These are phyloP conservation scores for Isichthys henryi DNA, from an alignment of 2,113 vertebrate species.

Conservation along the genomic window DNA sequence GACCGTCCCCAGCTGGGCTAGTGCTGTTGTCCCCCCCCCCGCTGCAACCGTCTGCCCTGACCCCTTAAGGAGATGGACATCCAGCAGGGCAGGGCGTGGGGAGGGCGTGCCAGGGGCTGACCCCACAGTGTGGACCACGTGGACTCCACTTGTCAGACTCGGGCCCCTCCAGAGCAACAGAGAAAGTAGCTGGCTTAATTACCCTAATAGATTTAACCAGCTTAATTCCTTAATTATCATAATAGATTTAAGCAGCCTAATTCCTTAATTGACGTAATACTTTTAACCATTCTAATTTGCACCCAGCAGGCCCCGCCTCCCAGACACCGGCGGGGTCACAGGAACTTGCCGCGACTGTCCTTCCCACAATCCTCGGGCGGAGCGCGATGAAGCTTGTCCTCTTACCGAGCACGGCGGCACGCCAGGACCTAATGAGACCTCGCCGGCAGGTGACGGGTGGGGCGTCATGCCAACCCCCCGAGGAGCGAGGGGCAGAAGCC, in stretches of 20 bases:
- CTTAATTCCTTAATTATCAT: conserved; percentile 77
- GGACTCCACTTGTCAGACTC: conserved; percentile 81
- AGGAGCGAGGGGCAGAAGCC: conserved; percentile 88
- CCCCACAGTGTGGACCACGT: conserved; percentile 55
- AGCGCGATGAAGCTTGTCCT: conserved; percentile 53
- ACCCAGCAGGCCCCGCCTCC: conserved; percentile 52
- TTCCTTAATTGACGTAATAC: conserved; percentile 90
- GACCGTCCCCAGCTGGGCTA: conserved; percentile 95
- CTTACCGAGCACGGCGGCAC: conserved; percentile 42
- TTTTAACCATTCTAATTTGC: conserved; percentile 84
- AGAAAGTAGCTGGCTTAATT: conserved; percentile 86
- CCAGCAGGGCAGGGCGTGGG: conserved; percentile 71
- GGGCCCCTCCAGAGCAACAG: conserved; percentile 62
- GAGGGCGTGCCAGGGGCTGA: conserved; percentile 68
- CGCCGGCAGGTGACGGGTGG: conserved; percentile 68
- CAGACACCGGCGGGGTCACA: conserved; percentile 10
- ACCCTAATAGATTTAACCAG: conserved; percentile 76
- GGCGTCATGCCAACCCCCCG: conserved; percentile 84
- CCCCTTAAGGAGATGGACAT: conserved; percentile 92
- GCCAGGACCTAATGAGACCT: conserved; percentile 66
- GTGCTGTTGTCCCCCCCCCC: conserved; percentile 75
- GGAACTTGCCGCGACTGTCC: conserved; percentile 30
- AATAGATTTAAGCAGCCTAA: conserved; percentile 66
- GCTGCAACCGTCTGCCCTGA: conserved; percentile 88
- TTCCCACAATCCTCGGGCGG: conserved; percentile 31